Evolutionary conservation across 1,140 invertebrate genomes (phyloP).

Genomic region (Maconellicoccus hirsutus): DNA sequence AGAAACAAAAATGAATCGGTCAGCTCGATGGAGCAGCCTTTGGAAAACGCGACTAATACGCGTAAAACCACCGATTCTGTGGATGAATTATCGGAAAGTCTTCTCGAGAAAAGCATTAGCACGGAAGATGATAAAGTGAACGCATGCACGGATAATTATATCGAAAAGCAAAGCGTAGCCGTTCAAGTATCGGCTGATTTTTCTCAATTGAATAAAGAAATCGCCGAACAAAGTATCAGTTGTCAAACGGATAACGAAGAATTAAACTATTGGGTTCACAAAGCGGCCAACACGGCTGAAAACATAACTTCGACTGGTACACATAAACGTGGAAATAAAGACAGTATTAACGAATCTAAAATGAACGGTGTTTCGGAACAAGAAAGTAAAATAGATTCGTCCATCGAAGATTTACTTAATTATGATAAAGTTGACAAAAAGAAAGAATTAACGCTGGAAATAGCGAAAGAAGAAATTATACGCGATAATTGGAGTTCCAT

Average conservation of each 20-base stretch:
- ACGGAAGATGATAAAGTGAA: not conserved
- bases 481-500: not conserved
- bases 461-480: not conserved
- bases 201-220: constrained; percentile 22
- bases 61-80: not conserved
- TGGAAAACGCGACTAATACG: constrained; percentile 4
- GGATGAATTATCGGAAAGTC: not conserved
- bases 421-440: not conserved
- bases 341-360: not conserved
- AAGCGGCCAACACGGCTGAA: constrained; percentile 9
- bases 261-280: constrained; percentile 12
- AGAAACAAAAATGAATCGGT: constrained; percentile 21
- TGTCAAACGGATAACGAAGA: constrained; percentile 25
- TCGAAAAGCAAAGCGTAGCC: constrained; percentile 25
- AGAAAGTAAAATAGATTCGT: constrained; percentile 3
- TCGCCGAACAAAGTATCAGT: constrained; percentile 16
- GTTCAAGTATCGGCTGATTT: constrained; percentile 26
- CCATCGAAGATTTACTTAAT: constrained; percentile 6
- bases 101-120: not conserved
- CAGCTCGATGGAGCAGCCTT: constrained; percentile 28
- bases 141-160: not conserved
- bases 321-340: not conserved
- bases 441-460: not conserved
- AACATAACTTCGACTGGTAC: constrained; percentile 4
- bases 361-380: not conserved